Percentiles rank a stretch among this genome's conserved stretches.
Conservation (phyloP, 1,140 invertebrate genomes). For the Zophobas morio region DNA sequence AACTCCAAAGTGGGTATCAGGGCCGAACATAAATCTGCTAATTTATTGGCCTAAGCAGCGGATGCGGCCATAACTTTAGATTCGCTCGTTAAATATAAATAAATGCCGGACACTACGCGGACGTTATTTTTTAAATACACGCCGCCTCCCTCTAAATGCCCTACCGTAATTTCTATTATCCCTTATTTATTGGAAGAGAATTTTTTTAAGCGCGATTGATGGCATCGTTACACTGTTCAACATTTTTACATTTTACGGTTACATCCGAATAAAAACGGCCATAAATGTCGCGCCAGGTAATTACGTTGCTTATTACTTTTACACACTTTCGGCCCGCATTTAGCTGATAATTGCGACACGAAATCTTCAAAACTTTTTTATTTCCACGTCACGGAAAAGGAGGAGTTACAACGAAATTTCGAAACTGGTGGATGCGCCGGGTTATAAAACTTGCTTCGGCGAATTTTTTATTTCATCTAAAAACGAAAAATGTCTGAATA, state of each 20-base stretch:
- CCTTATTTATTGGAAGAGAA: conserved; percentile 25
- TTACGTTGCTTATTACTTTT: conserved; percentile 3
- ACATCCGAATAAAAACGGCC: background rate
- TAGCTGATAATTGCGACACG: background rate
- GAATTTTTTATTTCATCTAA: no score
- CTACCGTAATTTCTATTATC: conserved; percentile 30
- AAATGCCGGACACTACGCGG: conserved; percentile 27
- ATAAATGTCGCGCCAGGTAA: background rate
- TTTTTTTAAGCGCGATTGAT: conserved; percentile 35
- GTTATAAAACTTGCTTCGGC: no score
- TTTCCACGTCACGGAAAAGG: no score
- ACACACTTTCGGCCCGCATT: background rate
- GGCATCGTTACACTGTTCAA: conserved; percentile 9
- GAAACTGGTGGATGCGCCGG: no score
- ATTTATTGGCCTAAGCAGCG: conserved; percentile 46
- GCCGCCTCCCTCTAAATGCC: background rate
- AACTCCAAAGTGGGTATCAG: conserved; percentile 47
- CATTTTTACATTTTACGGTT: background rate
- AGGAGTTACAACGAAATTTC: no score
- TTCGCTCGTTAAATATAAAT: conserved; percentile 46
- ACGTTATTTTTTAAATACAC: conserved; percentile 32
- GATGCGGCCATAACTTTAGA: conserved; percentile 40
- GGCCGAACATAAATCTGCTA: conserved; percentile 46
- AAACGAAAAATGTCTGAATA: no score
- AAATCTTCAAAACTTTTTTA: background rate